A percentile compares a stretch with the other conserved stretches of the same genome.
phyloP scores from a whole-genome alignment of 2,797 vertebrate species.

The Lepidocolaptes lacrymiger region DNA sequence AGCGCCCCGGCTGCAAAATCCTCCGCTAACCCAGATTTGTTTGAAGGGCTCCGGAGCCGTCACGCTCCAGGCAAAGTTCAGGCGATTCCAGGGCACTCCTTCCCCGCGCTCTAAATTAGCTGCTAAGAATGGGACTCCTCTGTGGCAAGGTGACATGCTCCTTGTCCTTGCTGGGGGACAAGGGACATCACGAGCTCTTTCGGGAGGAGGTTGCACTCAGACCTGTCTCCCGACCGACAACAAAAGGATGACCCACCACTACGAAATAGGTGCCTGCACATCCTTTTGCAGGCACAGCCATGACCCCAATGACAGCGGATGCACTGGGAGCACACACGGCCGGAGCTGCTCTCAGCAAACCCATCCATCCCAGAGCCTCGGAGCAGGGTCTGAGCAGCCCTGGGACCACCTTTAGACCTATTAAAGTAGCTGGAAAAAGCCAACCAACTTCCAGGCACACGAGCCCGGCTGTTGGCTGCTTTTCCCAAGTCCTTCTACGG shows the following conservation, averaged over 20 bases:
- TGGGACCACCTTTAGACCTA: background rate
- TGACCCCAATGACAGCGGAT: rapidly evolving
- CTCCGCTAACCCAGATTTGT: constrained; percentile 51
- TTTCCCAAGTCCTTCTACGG: background rate
- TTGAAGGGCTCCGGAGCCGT: background rate
- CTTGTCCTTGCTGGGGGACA: constrained; percentile 15
- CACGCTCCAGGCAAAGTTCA: constrained; percentile 25
- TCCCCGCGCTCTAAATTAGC: constrained; percentile 38
- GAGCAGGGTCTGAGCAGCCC: background rate
- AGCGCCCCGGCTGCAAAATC: background rate
- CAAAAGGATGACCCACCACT: background rate
- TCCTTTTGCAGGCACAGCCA: rapidly evolving
- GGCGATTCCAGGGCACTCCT: constrained; percentile 38
- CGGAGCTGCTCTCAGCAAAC: background rate
- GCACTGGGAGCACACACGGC: rapidly evolving
- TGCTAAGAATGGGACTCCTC: constrained; percentile 66
- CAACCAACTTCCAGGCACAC: background rate
- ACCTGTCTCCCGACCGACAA: rapidly evolving
- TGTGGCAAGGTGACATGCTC: constrained; percentile 59
- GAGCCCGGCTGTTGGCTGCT: background rate
- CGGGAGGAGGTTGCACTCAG: background rate
- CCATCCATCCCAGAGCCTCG: background rate
- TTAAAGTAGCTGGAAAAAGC: background rate
- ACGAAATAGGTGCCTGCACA: rapidly evolving
- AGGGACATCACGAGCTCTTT: background rate